Base-by-base conservation (phyloP, 2,113 vertebrate species). In the Brachyistius frenatus region DNA sequence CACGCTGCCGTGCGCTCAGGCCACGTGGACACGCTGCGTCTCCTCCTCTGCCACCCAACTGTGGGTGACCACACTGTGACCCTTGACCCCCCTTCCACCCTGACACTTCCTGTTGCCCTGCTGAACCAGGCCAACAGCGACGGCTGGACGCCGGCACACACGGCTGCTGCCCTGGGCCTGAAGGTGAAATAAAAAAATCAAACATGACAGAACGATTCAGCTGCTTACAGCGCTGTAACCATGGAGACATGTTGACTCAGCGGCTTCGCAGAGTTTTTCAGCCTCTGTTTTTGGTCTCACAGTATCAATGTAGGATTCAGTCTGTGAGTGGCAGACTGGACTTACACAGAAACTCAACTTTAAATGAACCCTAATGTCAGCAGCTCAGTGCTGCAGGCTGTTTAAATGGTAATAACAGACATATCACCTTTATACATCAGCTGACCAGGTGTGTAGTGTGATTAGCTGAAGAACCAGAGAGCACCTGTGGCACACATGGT, bases 91-190 rank as follows among this genome's bases (percentile, higher is more conserved):
- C 9, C 60, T 3, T 4, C 30, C 54, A 5, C 52, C 52, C 81
- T 66, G 66, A 65, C 82, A 0, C 52, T 74, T 53, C 76, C 88
- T 4, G 91, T 94, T 67, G 89, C 94, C 66, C 94, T 98, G 75
- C 95, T 99, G 86, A 99, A 97, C 93, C 94, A 94, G 2, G 93
- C 95, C 78, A 95, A 99, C 93, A 88, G 89, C 58, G 97, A 98
- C 14, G 97, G 97, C 61, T 99, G 97, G 97, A 99, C 97, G 3
- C 96, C 97, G 81, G 97, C 97, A 44, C 97, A 98, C 65, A 96
- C 97, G 88, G 97, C 98, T 63, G 97, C 97, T 46, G 97, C 97
- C 30, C 96, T 96, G 82, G 97, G 97, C 73, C 96, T 97, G 92
- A 98, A 98, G 97, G 98, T 99, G 70, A 85, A 92, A 66, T 13